These are phyloP conservation scores for Artemia sp. DNA, from an alignment of 2,888 invertebrate species.

Conservation along the genomic window DNA sequence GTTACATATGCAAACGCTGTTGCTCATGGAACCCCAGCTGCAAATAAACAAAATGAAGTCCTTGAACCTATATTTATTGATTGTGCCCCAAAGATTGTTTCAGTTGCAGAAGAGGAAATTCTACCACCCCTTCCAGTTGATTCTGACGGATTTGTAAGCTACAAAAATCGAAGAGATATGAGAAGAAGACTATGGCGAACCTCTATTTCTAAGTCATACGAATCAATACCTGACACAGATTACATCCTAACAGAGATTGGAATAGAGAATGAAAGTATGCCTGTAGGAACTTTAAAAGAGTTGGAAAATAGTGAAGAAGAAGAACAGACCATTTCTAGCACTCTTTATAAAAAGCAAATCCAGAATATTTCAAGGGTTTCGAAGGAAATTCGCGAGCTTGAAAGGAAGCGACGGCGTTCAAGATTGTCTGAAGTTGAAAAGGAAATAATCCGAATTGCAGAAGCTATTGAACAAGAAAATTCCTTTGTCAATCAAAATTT, in stretches of 20 bases:
- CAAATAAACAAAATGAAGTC: neutral
- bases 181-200: slow-evolving; percentile 33
- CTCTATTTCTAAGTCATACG: slow-evolving; percentile 25
- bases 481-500: neutral
- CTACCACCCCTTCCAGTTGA: slow-evolving; percentile 30
- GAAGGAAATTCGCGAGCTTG: slow-evolving; percentile 19
- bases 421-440: slow-evolving; percentile 22
- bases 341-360: neutral
- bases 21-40: neutral
- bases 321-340: neutral
- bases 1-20: neutral
- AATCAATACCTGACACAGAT: slow-evolving; percentile 17
- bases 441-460: slow-evolving; percentile 22
- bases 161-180: slow-evolving; percentile 35
- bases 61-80: neutral
- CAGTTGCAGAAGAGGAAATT: slow-evolving; percentile 26
- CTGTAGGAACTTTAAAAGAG: slow-evolving; percentile 15
- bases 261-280: neutral
- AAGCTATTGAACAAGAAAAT: slow-evolving; percentile 20
- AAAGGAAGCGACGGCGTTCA: slow-evolving; percentile 19
- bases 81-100: neutral
- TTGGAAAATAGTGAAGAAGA: slow-evolving; percentile 12
- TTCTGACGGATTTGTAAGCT: slow-evolving; percentile 37
- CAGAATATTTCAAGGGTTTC: slow-evolving; percentile 17
- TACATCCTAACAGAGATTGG: slow-evolving; percentile 21